phyloP scores from a whole-genome alignment of 2,797 vertebrate genomes.

The Oreochromis mossambicus region DNA sequence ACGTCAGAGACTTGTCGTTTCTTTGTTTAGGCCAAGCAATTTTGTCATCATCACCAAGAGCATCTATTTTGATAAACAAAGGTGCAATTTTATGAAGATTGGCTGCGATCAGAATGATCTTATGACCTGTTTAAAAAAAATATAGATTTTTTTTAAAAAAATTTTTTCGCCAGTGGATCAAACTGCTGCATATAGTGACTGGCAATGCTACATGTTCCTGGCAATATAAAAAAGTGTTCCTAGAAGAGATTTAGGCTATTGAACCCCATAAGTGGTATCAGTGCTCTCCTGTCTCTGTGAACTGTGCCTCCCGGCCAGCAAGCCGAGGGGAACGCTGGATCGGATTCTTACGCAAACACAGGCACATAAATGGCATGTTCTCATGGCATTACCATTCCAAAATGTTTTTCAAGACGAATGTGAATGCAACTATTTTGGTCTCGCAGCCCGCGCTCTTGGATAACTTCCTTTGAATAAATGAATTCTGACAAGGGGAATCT shows the following conservation, averaged over 20 bases:
- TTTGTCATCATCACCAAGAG: constrained; percentile 62
- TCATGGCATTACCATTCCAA: constrained; percentile 70
- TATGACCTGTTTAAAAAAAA: constrained; percentile 42
- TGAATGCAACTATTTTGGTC: constrained; percentile 74
- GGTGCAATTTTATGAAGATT: constrained; percentile 32
- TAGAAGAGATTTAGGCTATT: constrained; percentile 46
- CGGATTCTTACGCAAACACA: constrained; percentile 69
- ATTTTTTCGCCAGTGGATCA: constrained; percentile 32
- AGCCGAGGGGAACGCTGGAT: constrained; percentile 41
- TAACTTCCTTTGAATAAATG: constrained; percentile 70
- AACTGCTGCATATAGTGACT: constrained; percentile 30
- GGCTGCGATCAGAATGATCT: constrained; percentile 47
- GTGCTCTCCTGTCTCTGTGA: constrained; percentile 54
- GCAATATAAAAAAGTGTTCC: constrained; percentile 40
- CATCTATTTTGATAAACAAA: constrained; percentile 67
- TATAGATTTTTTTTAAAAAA: constrained; percentile 50
- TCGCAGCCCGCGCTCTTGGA: constrained; percentile 57
- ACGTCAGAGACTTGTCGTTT: constrained; percentile 42
- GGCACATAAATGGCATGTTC: constrained; percentile 61
- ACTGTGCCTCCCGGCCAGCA: constrained; percentile 38
- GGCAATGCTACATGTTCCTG: constrained; percentile 38
- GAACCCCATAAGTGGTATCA: constrained; percentile 57
- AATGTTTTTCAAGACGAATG: constrained; percentile 62
- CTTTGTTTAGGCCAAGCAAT: constrained; percentile 44
- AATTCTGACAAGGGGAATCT: constrained; percentile 75